Percentiles rank a stretch among this genome's conserved stretches.
phyloP scores from a whole-genome alignment of 2,888 invertebrate species.

The Ophion ellenae region DNA sequence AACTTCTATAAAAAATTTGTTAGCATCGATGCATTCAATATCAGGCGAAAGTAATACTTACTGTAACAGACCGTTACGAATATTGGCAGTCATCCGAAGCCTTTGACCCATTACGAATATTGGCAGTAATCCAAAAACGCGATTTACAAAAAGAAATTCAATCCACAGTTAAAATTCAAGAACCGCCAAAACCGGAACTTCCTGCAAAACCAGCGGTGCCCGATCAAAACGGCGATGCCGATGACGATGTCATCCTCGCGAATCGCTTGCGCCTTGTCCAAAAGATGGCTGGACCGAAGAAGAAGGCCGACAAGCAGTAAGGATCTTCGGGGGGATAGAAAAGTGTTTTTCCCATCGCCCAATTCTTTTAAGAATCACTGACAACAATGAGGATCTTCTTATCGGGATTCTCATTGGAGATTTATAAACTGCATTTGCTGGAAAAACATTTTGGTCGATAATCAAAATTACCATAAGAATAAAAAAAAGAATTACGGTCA shows the following conservation, averaged over 20 bases:
- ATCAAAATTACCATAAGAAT: too few species aligned
- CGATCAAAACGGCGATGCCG: conserved; percentile 80
- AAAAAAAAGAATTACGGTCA: too few species aligned
- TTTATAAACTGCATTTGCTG: neutral
- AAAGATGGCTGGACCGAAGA: conserved; percentile 88
- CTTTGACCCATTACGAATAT: too few species aligned
- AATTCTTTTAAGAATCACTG: neutral
- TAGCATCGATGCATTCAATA: too few species aligned
- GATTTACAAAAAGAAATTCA: neutral
- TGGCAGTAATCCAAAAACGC: neutral
- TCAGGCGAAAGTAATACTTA: too few species aligned
- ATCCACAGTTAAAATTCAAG: conserved; percentile 76
- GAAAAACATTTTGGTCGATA: neutral
- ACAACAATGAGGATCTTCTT: neutral
- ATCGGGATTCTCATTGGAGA: neutral
- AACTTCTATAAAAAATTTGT: too few species aligned
- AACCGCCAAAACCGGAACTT: conserved; percentile 81
- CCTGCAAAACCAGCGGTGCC: conserved; percentile 78
- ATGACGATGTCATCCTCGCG: conserved; percentile 89
- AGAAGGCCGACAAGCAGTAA: conserved; percentile 87
- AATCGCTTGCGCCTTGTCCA: conserved; percentile 93
- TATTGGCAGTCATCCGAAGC: neutral
- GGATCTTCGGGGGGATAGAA: conserved; percentile 52
- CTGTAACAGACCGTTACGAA: too few species aligned
- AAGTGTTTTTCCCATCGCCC: neutral